A percentile compares a stretch with the other conserved stretches of the same genome.
phyloP scores from a whole-genome alignment of 2,888 invertebrate genomes.

The Cistogaster globosa region DNA sequence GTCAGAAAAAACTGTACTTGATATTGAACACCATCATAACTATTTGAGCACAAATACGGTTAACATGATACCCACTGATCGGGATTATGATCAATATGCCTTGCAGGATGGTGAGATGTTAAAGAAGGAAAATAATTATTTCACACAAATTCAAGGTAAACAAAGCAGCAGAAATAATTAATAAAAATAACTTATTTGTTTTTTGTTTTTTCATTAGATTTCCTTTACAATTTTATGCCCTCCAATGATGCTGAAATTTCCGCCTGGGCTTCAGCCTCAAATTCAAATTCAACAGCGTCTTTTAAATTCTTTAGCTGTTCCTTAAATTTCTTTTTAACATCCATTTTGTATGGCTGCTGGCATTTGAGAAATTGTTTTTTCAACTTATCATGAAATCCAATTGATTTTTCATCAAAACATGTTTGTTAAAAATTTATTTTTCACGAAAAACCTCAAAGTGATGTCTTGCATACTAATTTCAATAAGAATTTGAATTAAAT shows the following conservation, averaged over 20 bases:
- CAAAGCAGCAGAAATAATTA: background rate
- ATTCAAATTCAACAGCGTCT: slow-evolving; percentile 33
- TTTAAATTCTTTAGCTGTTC: slow-evolving; percentile 32
- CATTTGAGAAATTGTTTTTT: slow-evolving; percentile 35
- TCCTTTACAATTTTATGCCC: slow-evolving; percentile 80
- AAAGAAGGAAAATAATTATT: slow-evolving; percentile 81
- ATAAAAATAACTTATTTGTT: background rate
- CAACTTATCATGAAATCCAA: slow-evolving; percentile 62
- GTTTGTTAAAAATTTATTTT: slow-evolving; percentile 53
- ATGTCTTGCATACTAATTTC: slow-evolving; percentile 55
- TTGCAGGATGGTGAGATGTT: slow-evolving; percentile 80
- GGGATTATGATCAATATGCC: slow-evolving; percentile 80
- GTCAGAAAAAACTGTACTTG: slow-evolving; percentile 86
- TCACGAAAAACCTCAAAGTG: slow-evolving; percentile 53
- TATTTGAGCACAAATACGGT: slow-evolving; percentile 76
- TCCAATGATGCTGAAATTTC: slow-evolving; percentile 77
- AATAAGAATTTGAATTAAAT: slow-evolving; percentile 8
- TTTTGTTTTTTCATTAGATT: slow-evolving; percentile 76
- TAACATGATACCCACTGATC: slow-evolving; percentile 77
- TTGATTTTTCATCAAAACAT: slow-evolving; percentile 51
- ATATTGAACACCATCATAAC: slow-evolving; percentile 81
- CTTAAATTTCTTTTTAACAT: slow-evolving; percentile 29
- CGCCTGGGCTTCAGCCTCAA: slow-evolving; percentile 63
- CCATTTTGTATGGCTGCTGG: slow-evolving; percentile 44
- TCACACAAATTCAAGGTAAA: slow-evolving; percentile 82